Conservation (phyloP, 2,888 invertebrate species). For the Heliconius ismenius region DNA sequence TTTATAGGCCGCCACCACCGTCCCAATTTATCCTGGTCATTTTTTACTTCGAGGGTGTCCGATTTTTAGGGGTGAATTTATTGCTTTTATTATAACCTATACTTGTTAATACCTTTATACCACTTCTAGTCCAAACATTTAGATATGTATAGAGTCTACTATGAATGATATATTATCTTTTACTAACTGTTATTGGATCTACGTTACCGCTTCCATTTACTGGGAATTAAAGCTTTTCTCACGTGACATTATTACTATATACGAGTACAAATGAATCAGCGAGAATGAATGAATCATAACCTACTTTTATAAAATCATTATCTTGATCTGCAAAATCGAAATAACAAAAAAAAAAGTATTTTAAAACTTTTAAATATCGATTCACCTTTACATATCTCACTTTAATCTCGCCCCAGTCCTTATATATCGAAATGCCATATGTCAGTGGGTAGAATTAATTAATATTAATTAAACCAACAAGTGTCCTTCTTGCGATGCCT, state of each 20-base stretch:
- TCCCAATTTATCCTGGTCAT: constrained; percentile 82
- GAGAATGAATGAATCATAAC: constrained; percentile 7
- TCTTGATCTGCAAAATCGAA: constrained; percentile 7
- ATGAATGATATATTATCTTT: no score
- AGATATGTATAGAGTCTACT: not conserved
- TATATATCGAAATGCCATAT: not conserved
- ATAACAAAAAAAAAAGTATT: constrained; percentile 10
- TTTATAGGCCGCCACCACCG: constrained; percentile 79
- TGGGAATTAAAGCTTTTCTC: not conserved
- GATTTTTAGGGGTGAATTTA: constrained; percentile 76
- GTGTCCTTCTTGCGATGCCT: constrained; percentile 1
- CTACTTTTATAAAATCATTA: constrained; percentile 14
- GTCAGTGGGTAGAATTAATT: not conserved
- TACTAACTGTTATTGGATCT: no score
- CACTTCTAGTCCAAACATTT: constrained; percentile 49
- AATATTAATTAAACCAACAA: constrained; percentile 25
- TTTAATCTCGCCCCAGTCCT: constrained; percentile 17
- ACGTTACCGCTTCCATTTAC: not conserved
- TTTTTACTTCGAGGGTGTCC: constrained; percentile 79
- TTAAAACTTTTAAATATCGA: constrained; percentile 2
- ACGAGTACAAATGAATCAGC: not conserved
- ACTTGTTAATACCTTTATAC: constrained; percentile 52
- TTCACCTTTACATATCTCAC: constrained; percentile 23
- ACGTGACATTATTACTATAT: not conserved
- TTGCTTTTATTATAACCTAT: constrained; percentile 58